Evolutionary conservation across 2,888 invertebrate species (phyloP).

Genomic region (Gryllus longicercus): DNA sequence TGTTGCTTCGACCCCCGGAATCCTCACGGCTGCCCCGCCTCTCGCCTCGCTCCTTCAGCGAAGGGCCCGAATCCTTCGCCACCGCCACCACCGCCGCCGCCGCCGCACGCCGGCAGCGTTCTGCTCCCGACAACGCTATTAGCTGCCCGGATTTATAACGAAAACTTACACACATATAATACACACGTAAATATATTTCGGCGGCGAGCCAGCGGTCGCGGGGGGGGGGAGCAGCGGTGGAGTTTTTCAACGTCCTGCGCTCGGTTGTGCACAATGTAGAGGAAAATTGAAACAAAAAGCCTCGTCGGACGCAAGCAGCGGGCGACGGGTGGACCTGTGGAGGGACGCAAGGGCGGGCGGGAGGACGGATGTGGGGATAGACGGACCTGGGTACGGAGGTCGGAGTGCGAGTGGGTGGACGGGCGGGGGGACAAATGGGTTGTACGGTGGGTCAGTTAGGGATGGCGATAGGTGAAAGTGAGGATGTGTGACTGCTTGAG

Average conservation of each 20-base stretch:
- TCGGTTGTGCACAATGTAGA: neutral
- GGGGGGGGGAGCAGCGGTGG: neutral
- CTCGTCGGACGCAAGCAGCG: neutral
- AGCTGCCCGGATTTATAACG: neutral
- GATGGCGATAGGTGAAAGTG: fast-evolving
- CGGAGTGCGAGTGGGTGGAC: no score
- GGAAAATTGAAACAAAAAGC: constrained; percentile 17
- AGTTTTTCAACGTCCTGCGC: constrained; percentile 6
- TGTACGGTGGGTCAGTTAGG: no score
- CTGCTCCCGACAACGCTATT: neutral
- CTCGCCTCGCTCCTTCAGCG: neutral
- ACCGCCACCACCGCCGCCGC: neutral
- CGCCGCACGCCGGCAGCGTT: neutral
- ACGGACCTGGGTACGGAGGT: neutral
- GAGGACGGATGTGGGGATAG: neutral
- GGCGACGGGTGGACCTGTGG: neutral
- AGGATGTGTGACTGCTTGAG: no score
- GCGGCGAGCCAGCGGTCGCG: neutral
- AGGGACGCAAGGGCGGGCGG: neutral
- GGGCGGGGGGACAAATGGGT: no score
- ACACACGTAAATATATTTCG: constrained; percentile 11
- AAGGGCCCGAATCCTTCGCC: neutral
- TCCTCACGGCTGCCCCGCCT: neutral
- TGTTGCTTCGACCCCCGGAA: neutral
- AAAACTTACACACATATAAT: constrained; percentile 17